A percentile compares a stretch with the other conserved stretches of the same genome.
These are phyloP conservation scores for Spodoptera littoralis DNA, from an alignment of 2,888 invertebrate genomes.

Conservation along the genomic window DNA sequence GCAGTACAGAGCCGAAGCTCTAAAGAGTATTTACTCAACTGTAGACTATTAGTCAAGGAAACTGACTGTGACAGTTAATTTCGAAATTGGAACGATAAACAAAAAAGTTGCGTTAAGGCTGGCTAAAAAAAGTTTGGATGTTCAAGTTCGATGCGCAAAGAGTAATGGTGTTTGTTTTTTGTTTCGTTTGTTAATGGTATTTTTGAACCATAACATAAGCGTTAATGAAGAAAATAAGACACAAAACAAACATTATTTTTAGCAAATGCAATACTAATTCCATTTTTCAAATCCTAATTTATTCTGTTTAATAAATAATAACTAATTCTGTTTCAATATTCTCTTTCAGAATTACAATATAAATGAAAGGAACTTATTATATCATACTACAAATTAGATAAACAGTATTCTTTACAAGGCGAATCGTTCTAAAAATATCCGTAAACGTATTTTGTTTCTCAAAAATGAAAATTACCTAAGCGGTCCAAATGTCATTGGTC, in stretches of 20 bases:
- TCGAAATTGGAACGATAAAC: slow-evolving; percentile 23
- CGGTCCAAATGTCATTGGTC: slow-evolving; percentile 36
- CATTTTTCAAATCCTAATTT: too few species aligned
- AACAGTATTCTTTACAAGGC: too few species aligned
- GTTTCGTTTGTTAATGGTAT: slow-evolving; percentile 4
- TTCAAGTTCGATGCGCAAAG: slow-evolving; percentile 2
- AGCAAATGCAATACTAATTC: too few species aligned
- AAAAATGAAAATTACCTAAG: slow-evolving; percentile 22
- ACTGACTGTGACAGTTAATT: slow-evolving; percentile 31
- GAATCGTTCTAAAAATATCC: background rate
- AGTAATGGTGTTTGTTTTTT: background rate
- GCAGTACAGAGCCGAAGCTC: slow-evolving; percentile 20
- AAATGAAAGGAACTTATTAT: slow-evolving; percentile 4
- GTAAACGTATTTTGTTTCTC: slow-evolving; percentile 8
- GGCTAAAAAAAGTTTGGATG: slow-evolving; percentile 17
- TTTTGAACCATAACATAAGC: slow-evolving; percentile 2
- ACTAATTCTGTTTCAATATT: too few species aligned
- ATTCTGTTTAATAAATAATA: too few species aligned
- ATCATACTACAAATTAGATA: slow-evolving; percentile 8
- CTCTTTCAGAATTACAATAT: background rate
- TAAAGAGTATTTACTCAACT: slow-evolving; percentile 40
- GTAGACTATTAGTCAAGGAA: slow-evolving; percentile 26
- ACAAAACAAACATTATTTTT: too few species aligned
- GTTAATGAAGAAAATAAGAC: too few species aligned
- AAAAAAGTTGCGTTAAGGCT: slow-evolving; percentile 16